Base-by-base conservation (phyloP, 2,888 invertebrate genomes). In the Euproctis similis region DNA sequence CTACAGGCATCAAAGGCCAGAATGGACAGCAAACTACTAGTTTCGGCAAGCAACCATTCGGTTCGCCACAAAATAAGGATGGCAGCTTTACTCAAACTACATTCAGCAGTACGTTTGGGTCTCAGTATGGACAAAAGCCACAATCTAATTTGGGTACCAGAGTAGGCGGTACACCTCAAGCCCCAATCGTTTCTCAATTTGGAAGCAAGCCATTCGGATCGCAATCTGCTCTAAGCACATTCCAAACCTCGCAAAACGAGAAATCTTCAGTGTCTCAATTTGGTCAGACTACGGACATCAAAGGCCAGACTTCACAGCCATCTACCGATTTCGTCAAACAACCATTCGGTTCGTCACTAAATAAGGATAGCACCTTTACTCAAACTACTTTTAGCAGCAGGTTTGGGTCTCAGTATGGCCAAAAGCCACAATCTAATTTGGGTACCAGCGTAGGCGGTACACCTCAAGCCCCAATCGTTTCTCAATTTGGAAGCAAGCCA, bases 161-260 rank as follows among this genome's bases (percentile, higher is more conserved):
- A 2, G 17, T 9, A 8, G 1, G 12, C 3, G 3, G 7, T 19
- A 8, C 10, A 4, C 21, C 3, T 4, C 19, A 8, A n/a, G 8
- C 12, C 6, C n/a, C n/a, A n/a, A n/a, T n/a, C n/a, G n/a, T n/a
- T n/a, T 10, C 2, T 10, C 9, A 21, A 10, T 21, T 21, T 10
- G 21, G 11, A 4, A 9, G 10, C 5, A 21, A 21, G 8, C 21
- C 21, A 6, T n/a, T 19, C 4, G 19, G n/a, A n/a, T 19, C 19
- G 4, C 19, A 19, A 4, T 19, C 19, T 6, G 10, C 22, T 1
- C n/a, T n/a, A 8, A 25, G 26, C 7, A 16, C 34, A 12, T 29
- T 12, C 13, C 32, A 32, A 12, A 34, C 33, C 10, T 8, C n/a
- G 1, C 21, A 21, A 21, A 21, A 10, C 21, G 14, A 6, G 6